phyloP scores from a whole-genome alignment of 2,113 vertebrate genomes.

The Puffinus mauretanicus region DNA sequence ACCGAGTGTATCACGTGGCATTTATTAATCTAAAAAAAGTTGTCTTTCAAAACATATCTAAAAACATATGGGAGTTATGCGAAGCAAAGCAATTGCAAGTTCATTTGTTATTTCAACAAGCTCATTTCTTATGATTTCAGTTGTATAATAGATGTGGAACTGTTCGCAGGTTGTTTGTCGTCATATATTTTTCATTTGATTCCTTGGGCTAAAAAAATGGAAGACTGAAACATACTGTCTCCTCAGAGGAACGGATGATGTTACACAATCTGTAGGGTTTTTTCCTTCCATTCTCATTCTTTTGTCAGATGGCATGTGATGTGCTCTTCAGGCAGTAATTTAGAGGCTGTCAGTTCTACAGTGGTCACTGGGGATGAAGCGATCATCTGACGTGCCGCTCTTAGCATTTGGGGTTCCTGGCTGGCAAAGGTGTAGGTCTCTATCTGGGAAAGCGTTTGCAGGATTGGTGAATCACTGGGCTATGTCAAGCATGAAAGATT shows the following conservation, averaged over 20 bases:
- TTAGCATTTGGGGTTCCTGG: not conserved
- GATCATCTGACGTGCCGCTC: not conserved
- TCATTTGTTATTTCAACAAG: conserved; percentile 82
- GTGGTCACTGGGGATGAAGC: conserved; percentile 17
- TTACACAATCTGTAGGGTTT: not conserved
- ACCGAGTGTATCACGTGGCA: not conserved
- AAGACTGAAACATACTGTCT: conserved; percentile 6
- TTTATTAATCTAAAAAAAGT: conserved; percentile 65
- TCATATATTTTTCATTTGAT: conserved; percentile 68
- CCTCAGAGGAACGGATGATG: conserved; percentile 1
- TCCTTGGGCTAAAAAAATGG: conserved; percentile 17
- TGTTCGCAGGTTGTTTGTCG: conserved; percentile 55
- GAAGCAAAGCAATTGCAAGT: conserved; percentile 77
- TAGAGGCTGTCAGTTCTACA: conserved; percentile 55
- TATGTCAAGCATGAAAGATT: conserved; percentile 48
- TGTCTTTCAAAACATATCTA: conserved; percentile 62
- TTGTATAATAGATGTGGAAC: conserved; percentile 51
- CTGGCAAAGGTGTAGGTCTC: not conserved
- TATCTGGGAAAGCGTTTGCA: not conserved
- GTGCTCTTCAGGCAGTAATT: conserved; percentile 55
- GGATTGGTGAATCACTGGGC: conserved; percentile 32
- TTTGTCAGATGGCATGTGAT: conserved; percentile 35
- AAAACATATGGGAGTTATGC: conserved; percentile 71
- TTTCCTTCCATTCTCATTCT: not conserved
- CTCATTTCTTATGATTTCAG: conserved; percentile 75